phyloP scores from a whole-genome alignment of 2,888 invertebrate species.

The Synergus itoensis region DNA sequence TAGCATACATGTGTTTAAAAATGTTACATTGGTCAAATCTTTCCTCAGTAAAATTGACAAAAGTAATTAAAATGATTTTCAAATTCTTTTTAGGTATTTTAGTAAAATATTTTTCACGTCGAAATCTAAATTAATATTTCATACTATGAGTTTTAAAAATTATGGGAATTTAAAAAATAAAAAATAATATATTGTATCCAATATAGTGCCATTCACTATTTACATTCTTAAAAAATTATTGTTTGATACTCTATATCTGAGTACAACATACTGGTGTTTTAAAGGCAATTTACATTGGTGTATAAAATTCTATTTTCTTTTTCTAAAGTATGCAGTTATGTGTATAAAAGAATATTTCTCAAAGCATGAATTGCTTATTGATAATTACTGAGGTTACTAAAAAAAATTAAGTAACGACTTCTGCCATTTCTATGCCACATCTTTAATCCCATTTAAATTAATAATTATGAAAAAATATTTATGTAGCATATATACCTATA shows the following conservation, averaged over 20 bases:
- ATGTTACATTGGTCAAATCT: not conserved
- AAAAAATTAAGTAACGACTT: constrained; percentile 25
- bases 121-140: no score
- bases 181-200: constrained; percentile 1
- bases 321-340: constrained; percentile 31
- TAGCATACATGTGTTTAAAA: not conserved
- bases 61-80: not conserved
- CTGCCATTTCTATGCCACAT: constrained; percentile 8
- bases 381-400: constrained; percentile 2
- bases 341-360: constrained; percentile 30
- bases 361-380: not conserved
- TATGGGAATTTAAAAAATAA: constrained; percentile 10
- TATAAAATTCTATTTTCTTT: constrained; percentile 25
- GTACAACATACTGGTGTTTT: not conserved
- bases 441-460: constrained; percentile 1
- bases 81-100: not conserved
- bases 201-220: constrained; percentile 17
- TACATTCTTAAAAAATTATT: constrained; percentile 9
- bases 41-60: not conserved
- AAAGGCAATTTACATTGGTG: constrained; percentile 27
- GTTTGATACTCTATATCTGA: constrained; percentile 14
- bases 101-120: not conserved
- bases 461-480: constrained; percentile 28
- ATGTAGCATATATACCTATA: not conserved
- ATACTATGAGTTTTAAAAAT: not conserved